phyloP scores from a whole-genome alignment of 2,888 invertebrate species.

The Incurvaria masculella region DNA sequence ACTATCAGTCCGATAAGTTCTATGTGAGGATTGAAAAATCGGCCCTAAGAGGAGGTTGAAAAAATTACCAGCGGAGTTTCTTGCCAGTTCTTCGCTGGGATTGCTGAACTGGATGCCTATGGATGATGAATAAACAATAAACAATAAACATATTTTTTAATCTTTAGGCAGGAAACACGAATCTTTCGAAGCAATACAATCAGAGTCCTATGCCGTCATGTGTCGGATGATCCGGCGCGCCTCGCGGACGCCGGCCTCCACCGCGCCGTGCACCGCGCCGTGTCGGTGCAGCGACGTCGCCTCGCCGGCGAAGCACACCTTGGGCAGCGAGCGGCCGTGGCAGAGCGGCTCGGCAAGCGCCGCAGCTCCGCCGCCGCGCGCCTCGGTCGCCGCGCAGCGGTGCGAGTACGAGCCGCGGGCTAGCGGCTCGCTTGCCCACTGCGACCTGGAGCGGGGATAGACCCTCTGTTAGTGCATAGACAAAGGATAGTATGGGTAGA shows the following conservation, averaged over 20 bases:
- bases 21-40: too few species aligned
- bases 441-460: slow-evolving; percentile 43
- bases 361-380: slow-evolving; percentile 48
- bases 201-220: too few species aligned
- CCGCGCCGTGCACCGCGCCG: slow-evolving; percentile 69
- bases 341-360: slow-evolving; percentile 55
- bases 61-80: too few species aligned
- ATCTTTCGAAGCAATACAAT: too few species aligned
- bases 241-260: slow-evolving; percentile 71
- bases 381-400: slow-evolving; percentile 55
- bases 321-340: slow-evolving; percentile 33
- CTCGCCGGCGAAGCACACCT: slow-evolving; percentile 66
- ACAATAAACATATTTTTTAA: too few species aligned
- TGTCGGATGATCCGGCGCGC: slow-evolving; percentile 59
- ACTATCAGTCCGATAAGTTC: too few species aligned
- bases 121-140: too few species aligned
- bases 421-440: slow-evolving; percentile 61
- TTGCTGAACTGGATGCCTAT: too few species aligned
- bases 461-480: not conserved
- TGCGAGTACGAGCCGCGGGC: slow-evolving; percentile 65
- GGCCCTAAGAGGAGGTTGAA: too few species aligned
- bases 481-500: too few species aligned
- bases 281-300: slow-evolving; percentile 63
- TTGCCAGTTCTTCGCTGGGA: too few species aligned
- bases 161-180: too few species aligned